Base-by-base conservation (phyloP, 2,888 invertebrate genomes). In the Caenorhabditis panamensis region DNA sequence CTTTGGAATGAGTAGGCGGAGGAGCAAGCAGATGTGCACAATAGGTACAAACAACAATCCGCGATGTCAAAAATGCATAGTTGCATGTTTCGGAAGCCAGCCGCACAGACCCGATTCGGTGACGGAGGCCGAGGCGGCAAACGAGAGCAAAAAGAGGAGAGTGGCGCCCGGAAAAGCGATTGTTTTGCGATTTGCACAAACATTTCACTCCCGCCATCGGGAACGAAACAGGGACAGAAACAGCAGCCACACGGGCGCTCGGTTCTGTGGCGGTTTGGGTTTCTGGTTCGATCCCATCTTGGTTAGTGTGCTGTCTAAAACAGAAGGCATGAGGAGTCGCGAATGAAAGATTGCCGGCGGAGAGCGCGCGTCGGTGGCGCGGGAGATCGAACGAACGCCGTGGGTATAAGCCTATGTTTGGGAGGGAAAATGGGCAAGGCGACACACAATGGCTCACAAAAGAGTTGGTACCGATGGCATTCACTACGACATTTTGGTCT, bases 101-200 rank as follows among this genome's bases (percentile, higher is more conserved):
- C 37, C 59, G 53, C 69, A 53, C 49, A 72, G 72, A 58, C 72
- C 72, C 72, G 61, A 72, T 72, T 72, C 72, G 41, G 41, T 41
- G 41, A 41, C 41, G 72, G 73, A 64, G 51, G 61, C 73, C 31
- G 44, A 59, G 28, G 66, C 49, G 75, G 62, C 58, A 59, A 75
- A 75, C 59, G 66, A 75, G 53, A 66, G 66, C 37, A 47, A 66
- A 75, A 75, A 47, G 62, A 26, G 58, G 53, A n/a, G 63, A 58
- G 75, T 37, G 61, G 51, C 44, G 64, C 41, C 64, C 73, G 66
- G 64, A 66, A 75, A 75, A 73, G 36, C 75, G 75, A 75, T 75
- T 75, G 75, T 75, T 66, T 75, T 51, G 66, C 75, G 66, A 75
- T 75, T 75, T 75, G 66, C 75, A 75, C 75, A 75, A 75, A 75